Base-by-base conservation (phyloP, 2,113 vertebrate species). In the Ariopsis seemanni region DNA sequence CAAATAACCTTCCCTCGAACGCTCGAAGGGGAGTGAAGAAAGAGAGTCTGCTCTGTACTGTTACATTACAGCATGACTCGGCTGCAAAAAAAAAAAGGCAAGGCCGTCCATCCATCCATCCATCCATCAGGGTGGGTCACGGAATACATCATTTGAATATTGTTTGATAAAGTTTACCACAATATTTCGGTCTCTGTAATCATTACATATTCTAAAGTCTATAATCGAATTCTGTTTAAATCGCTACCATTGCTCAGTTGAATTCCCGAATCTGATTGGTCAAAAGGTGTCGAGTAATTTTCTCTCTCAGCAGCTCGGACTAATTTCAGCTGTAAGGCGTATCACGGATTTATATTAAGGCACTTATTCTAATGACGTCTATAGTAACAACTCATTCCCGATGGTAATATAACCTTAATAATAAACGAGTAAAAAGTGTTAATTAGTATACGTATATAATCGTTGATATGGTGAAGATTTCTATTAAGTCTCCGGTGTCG, bases 1-100 rank as follows among this genome's bases (percentile, higher is more conserved):
- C 93, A 94, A 91, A 93, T 93, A 94, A 93, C 94, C 93, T 95
- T 94, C 93, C 83, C 91, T 92, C 90, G 92, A 88, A 91, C 90
- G 91, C 89, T 91, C 92, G 90, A 91, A 92, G 91, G 91, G 88
- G 90, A 94, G 93, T 90, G 18, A 93, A 93, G 92, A 92, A 91
- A 90, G 91, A 89, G 34, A 71, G 52, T 22, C 42, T 74, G 75
- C 60, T 85, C 85, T 87, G 87, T 90, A 91, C 87, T 89, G 91
- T 89, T 86, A 87, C 87, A 86, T 84, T 79, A 90, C 92, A 90
- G 89, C 88, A 89, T 90, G 90, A 91, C 88, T 90, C 90, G 88
- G 82, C 89, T 91, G 80, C 63, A 86, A 90, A 93, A 90, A 91
- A 91, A 91, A 86, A 87, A 91, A 90, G 83, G 60, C 42, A 53